A percentile compares a stretch with the other conserved stretches of the same genome.
Conservation (phyloP, 1,140 invertebrate species). For the Caenorhabditis brenneri region DNA sequence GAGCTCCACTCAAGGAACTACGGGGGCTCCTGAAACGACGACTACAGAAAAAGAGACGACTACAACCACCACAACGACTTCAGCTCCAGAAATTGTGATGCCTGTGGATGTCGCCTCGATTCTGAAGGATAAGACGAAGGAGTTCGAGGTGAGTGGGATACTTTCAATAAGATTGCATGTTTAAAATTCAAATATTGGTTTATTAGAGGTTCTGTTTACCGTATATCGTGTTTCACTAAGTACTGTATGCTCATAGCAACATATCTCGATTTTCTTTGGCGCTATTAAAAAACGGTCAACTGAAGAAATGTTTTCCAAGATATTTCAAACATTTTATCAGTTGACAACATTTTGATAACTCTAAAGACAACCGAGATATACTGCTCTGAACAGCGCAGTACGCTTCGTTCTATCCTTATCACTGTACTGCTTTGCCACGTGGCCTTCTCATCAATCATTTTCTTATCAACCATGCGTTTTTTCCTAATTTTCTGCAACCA, state of each 20-base stretch:
- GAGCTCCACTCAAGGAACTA: neutral
- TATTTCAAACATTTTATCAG: too few relatives aligned
- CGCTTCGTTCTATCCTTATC: neutral
- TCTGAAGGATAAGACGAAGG: neutral
- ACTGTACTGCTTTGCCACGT: neutral
- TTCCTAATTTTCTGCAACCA: neutral
- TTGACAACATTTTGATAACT: too few relatives aligned
- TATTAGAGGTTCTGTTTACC: too few relatives aligned
- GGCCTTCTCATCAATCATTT: neutral
- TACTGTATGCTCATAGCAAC: too few relatives aligned
- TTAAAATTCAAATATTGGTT: neutral
- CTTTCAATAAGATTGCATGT: too few relatives aligned
- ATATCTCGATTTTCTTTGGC: too few relatives aligned
- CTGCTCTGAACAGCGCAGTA: too few relatives aligned
- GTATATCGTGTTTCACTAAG: too few relatives aligned
- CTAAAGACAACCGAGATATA: too few relatives aligned
- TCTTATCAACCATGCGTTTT: neutral
- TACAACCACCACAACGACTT: neutral
- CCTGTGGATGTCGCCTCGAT: slow-evolving; percentile 1
- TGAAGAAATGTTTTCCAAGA: too few relatives aligned
- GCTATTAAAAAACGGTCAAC: too few relatives aligned
- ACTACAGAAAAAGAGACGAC: neutral
- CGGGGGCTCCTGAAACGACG: neutral
- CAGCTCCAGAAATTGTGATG: slow-evolving; percentile 9
- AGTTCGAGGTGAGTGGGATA: neutral